These are phyloP conservation scores for Falco peregrinus DNA, from an alignment of 2,797 vertebrate genomes.

Conservation along the genomic window DNA sequence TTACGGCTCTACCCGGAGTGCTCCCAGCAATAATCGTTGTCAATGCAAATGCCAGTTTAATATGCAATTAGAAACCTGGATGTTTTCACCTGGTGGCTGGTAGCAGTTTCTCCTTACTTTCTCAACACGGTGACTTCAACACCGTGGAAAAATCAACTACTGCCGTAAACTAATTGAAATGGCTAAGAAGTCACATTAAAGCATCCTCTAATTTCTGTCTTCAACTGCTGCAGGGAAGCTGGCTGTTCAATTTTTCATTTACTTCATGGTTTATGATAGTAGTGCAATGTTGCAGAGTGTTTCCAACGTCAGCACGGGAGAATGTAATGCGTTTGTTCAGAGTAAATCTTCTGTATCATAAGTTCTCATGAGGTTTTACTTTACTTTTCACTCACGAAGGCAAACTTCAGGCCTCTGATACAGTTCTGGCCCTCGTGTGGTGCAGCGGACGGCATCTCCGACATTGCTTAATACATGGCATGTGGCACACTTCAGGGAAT, in stretches of 20 bases:
- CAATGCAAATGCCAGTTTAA: not conserved
- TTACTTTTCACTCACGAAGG: not conserved
- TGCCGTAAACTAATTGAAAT: not conserved
- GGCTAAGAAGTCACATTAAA: not conserved
- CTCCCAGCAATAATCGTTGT: not conserved
- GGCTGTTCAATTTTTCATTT: not conserved
- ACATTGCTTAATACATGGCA: not conserved
- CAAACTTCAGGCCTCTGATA: not conserved
- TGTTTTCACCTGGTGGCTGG: constrained; percentile 28
- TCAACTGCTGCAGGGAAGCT: not conserved
- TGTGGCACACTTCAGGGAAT: not conserved
- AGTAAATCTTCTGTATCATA: not conserved
- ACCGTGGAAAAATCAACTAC: not conserved
- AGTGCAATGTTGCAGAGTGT: not conserved
- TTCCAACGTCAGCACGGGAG: not conserved
- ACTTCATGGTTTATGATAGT: not conserved
- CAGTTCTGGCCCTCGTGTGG: not conserved
- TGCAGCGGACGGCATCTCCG: not conserved
- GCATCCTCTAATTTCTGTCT: not conserved
- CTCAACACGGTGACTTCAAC: constrained; percentile 4
- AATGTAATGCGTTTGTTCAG: not conserved
- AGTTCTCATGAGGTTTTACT: not conserved
- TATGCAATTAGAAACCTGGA: not conserved
- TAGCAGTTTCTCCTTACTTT: constrained; percentile 4
- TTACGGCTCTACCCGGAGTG: not conserved